phyloP scores from a whole-genome alignment of 1,140 invertebrate genomes.

The Kradibia gibbosae region DNA sequence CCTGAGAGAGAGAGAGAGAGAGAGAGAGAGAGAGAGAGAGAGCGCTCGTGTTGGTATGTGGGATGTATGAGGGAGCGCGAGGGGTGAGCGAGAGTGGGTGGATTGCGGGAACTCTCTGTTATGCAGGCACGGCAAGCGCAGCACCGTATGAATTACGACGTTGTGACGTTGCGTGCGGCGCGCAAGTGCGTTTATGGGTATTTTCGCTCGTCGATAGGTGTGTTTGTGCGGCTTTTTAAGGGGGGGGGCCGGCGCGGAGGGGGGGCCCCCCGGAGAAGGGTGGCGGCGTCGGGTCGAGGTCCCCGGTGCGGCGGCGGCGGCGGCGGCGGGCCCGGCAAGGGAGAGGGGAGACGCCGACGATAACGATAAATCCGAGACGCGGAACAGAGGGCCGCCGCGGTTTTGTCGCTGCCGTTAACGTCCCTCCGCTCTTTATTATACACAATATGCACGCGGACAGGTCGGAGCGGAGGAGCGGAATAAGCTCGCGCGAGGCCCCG shows the following conservation, averaged over 20 bases:
- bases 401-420: conserved; percentile 38
- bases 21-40: conserved; percentile 3
- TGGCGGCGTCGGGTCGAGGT: too few species aligned
- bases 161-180: conserved; percentile 50
- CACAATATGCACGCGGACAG: conserved; percentile 27
- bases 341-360: neutral
- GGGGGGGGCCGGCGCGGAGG: neutral
- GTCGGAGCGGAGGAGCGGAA: neutral
- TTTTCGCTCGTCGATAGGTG: conserved; percentile 45
- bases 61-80: neutral
- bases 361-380: conserved; percentile 43
- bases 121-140: conserved; percentile 24
- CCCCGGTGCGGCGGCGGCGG: too few species aligned
- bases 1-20: neutral
- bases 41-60: neutral
- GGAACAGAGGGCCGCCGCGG: conserved; percentile 14
- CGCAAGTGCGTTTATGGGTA: conserved; percentile 48
- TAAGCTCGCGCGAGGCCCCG: neutral
- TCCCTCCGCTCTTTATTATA: conserved; percentile 21
- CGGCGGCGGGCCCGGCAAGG: too few species aligned
- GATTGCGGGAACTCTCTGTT: conserved; percentile 35
- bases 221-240: conserved; percentile 21
- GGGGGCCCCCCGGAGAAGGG: too few species aligned
- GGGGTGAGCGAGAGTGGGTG: conserved; percentile 50
- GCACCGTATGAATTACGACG: conserved; percentile 56